phyloP scores from a whole-genome alignment of 2,113 vertebrate species.

The Nettapus auritus region DNA sequence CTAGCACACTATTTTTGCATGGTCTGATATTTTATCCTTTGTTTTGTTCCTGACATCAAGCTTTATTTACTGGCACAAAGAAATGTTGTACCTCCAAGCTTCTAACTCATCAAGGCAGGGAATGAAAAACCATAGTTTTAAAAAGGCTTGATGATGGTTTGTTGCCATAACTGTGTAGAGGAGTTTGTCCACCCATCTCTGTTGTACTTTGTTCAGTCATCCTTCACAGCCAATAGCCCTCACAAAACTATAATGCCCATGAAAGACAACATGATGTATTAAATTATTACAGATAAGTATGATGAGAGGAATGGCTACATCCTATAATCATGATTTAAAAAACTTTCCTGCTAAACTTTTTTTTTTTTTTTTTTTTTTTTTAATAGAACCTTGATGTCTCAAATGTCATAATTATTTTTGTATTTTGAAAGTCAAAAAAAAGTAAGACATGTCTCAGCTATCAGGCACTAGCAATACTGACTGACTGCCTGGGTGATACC shows the following conservation, averaged over 20 bases:
- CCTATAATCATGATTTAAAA: neutral
- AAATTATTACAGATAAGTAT: neutral
- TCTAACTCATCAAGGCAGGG: neutral
- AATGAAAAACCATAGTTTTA: neutral
- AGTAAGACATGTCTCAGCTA: neutral
- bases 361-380: neutral
- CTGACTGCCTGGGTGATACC: neutral
- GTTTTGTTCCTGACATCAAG: neutral
- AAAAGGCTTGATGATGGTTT: neutral
- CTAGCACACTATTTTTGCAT: neutral
- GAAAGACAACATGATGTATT: neutral
- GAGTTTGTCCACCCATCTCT: neutral
- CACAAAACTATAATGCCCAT: neutral
- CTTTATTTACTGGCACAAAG: conserved; percentile 7
- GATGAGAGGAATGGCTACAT: neutral
- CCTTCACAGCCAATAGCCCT: neutral
- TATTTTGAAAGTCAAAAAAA: neutral
- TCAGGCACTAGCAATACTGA: neutral
- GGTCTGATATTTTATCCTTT: neutral
- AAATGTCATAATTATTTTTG: neutral
- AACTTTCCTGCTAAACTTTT: neutral
- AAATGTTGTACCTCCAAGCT: neutral
- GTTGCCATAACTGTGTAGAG: neutral
- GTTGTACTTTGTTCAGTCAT: neutral
- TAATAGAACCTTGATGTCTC: neutral